Percentiles rank a stretch among this genome's conserved stretches.
Conservation (phyloP, 2,797 vertebrate genomes). For the Otolemur crassicaudatus region DNA sequence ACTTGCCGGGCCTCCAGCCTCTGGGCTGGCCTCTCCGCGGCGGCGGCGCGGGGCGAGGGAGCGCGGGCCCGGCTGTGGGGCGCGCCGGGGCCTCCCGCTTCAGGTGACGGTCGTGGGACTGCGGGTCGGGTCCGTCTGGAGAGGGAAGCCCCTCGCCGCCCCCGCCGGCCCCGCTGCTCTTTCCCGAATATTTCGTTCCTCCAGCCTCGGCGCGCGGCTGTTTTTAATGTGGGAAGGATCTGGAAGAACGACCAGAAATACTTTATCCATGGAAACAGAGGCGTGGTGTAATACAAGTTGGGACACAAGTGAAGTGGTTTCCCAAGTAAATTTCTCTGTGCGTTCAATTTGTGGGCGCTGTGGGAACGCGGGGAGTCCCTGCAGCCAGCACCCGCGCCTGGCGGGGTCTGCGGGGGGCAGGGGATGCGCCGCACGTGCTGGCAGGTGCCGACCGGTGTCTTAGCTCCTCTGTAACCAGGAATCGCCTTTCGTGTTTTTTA, state of each 20-base stretch:
- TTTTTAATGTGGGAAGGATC: not conserved
- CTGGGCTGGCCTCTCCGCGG: not conserved
- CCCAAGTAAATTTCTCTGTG: not conserved
- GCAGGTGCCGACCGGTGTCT: not conserved
- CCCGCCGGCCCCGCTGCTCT: no score
- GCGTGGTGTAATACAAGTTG: rapidly evolving
- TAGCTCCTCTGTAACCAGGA: not conserved
- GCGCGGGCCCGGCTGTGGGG: not conserved
- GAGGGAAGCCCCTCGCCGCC: not conserved
- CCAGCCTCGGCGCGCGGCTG: no score
- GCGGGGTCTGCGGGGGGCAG: no score
- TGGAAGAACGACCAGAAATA: not conserved
- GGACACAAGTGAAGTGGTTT: rapidly evolving
- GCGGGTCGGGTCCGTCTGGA: not conserved
- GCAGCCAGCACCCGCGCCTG: no score
- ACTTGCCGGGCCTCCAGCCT: not conserved
- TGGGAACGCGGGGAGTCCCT: no score
- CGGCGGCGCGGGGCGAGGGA: not conserved
- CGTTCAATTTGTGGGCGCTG: rapidly evolving
- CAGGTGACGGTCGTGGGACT: slow-evolving; percentile 50
- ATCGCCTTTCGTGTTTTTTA: not conserved
- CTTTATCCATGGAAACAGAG: not conserved
- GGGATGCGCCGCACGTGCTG: not conserved
- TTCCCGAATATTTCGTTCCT: rapidly evolving
- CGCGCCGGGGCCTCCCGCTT: not conserved